Evolutionary conservation across 2,888 invertebrate genomes (phyloP), one percentile per base, ranked within the genome.

Genomic region (Fissipunctia ypsillon): DNA sequence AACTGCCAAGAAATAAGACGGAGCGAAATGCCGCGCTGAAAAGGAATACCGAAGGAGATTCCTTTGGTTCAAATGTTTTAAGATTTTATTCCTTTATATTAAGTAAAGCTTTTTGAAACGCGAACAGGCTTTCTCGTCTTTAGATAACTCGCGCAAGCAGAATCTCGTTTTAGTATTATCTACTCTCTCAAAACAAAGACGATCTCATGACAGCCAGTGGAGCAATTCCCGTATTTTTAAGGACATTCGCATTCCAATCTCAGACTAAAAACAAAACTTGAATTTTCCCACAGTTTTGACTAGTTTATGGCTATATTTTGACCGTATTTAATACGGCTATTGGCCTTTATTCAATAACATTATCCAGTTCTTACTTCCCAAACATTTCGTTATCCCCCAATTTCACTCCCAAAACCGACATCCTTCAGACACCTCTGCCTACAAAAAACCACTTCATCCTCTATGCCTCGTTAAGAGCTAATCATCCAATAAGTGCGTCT

Each of bases 1-100:
- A 90, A 90, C 87, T 87, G 88, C 87, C 86, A 91, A 92, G 91
- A 91, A 91, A 91, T 88, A 84, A 84, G 80, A 86, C 71, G 81
- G 83, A 81, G 78, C 81, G 75, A 85, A 87, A 76, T 67, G 87
- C 69, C 64, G 87, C 87, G 73, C 71, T 74, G 70, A 82, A 78
- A 84, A 80, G 73, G 77, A 76, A 80, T 78, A 52, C 63, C 35
- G 57, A 72, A 80, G 66, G 59, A 83, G 75, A 66, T 81, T 71
- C 69, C 70, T 69, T 63, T 71, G 38, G 54, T 57, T 60, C 45
- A 31, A 50, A 65, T 65, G 31, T 67, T 83, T 83, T 60, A 83
- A 80, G 65, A 75, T 59, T 68, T 80, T 50, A 69, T 80, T 82
- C 59, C 41, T 45, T 77, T 64, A 25, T 48, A 25, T 48, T 52